Evolutionary conservation across 2,888 invertebrate genomes (phyloP).

Genomic region (Leptopilina myrica): DNA sequence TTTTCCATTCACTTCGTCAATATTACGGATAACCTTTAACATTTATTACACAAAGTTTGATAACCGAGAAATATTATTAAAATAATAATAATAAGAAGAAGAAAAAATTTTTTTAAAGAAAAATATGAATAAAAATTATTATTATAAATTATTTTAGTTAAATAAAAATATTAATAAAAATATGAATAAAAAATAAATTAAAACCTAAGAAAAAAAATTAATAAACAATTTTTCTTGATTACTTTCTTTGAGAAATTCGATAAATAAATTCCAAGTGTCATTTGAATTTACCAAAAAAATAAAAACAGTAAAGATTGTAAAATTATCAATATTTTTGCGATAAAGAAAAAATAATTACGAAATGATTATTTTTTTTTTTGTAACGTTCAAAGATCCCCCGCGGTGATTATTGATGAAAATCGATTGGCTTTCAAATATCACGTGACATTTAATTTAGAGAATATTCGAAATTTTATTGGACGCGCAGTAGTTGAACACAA

Average conservation of each 20-base stretch:
- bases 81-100: no score
- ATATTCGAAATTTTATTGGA: neutral
- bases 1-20: no score
- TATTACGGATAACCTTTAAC: no score
- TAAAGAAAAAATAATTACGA: conserved; percentile 7
- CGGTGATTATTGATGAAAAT: conserved; percentile 45
- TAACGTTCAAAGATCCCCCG: conserved; percentile 45
- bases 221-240: neutral
- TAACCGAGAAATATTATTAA: neutral
- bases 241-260: no score
- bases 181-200: no score
- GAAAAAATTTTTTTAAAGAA: no score
- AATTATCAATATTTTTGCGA: neutral
- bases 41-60: no score
- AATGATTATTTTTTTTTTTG: neutral
- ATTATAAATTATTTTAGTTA: no score
- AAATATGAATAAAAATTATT: no score
- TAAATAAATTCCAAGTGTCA: neutral
- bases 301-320: conserved; percentile 1
- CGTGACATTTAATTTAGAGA: neutral
- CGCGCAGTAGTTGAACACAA: no score
- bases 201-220: neutral
- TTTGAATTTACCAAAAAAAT: neutral
- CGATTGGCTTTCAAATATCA: neutral
- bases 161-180: no score